Percentiles rank a stretch among this genome's conserved stretches.
Evolutionary conservation across 2,113 vertebrate genomes (phyloP).

Genomic region (Thymallus thymallus): DNA sequence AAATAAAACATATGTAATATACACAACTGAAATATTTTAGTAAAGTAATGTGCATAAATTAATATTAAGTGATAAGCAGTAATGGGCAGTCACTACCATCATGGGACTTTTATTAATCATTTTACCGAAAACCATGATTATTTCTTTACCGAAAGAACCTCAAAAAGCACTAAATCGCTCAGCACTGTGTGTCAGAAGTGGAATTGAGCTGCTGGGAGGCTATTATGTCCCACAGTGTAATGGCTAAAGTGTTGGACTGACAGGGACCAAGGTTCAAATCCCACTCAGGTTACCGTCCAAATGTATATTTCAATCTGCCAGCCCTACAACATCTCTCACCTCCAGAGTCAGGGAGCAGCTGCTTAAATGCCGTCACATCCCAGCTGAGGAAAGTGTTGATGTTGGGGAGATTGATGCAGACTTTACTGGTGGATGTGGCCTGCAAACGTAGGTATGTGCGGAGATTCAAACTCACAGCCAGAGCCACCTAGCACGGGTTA

Average conservation of each 20-base stretch:
- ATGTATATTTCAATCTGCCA: neutral
- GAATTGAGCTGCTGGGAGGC: neutral
- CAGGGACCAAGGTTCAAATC: no score
- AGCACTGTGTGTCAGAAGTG: neutral
- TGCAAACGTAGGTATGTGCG: slow-evolving; percentile 83
- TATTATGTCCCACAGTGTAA: neutral
- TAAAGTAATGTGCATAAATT: no score
- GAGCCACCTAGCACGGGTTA: slow-evolving; percentile 75
- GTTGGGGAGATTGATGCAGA: slow-evolving; percentile 80
- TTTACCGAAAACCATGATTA: no score
- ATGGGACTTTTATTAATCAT: no score
- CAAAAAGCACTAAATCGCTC: no score
- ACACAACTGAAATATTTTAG: no score
- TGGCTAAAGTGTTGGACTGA: no score
- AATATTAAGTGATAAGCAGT: no score
- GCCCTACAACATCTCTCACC: slow-evolving; percentile 59
- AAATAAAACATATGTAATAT: no score
- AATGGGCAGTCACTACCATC: no score
- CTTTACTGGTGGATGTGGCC: slow-evolving; percentile 55
- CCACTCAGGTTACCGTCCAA: no score
- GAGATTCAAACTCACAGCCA: slow-evolving; percentile 90
- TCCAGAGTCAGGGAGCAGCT: slow-evolving; percentile 50
- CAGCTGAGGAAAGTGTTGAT: slow-evolving; percentile 77
- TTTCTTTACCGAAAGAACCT: no score
- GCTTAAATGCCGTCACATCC: slow-evolving; percentile 71